phyloP scores from a whole-genome alignment of 2,113 vertebrate genomes.

The Apaloderma vittatum region DNA sequence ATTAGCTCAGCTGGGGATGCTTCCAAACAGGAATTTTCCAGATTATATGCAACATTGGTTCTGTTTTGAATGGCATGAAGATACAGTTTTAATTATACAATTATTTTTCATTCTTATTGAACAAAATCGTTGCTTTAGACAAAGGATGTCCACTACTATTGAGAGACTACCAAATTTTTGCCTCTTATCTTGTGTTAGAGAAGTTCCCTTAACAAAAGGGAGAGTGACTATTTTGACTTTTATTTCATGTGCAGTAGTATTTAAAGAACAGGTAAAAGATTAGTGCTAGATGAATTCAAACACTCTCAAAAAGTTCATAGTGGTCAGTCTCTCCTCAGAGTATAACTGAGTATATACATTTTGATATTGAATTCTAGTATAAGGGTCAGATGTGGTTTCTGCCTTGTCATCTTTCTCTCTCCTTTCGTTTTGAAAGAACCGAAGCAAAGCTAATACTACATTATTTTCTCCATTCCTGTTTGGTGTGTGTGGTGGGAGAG shows the following conservation, averaged over 20 bases:
- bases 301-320: not conserved
- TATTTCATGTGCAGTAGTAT: not conserved
- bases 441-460: not conserved
- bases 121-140: not conserved
- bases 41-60: constrained; percentile 9
- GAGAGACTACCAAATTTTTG: not conserved
- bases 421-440: not conserved
- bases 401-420: not conserved
- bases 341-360: not conserved
- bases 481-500: not conserved
- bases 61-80: not conserved
- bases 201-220: not conserved
- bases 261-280: not conserved
- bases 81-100: not conserved
- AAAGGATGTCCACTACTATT: not conserved
- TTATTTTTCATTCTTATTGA: constrained; percentile 11
- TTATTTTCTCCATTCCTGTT: not conserved
- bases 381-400: not conserved
- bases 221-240: not conserved
- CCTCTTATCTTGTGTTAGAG: not conserved
- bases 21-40: constrained; percentile 30
- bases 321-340: not conserved
- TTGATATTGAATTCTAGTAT: not conserved
- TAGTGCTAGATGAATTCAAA: not conserved
- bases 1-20: not conserved